These are phyloP conservation scores for Fregata magnificens DNA, from an alignment of 2,113 vertebrate genomes.

Conservation along the genomic window DNA sequence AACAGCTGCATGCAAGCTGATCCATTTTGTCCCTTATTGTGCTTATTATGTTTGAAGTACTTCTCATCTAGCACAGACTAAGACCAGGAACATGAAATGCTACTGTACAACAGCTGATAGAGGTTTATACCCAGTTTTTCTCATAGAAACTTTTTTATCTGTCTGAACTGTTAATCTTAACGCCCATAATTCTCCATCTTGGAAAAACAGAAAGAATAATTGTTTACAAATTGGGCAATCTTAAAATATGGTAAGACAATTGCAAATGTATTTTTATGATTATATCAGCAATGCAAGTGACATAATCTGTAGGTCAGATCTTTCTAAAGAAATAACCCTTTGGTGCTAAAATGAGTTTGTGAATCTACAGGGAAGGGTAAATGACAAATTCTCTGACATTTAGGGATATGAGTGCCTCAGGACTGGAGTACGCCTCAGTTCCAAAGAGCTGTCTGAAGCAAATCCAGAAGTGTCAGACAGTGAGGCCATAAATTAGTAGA, in stretches of 20 bases:
- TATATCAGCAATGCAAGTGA: neutral
- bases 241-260: neutral
- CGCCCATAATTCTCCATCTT: neutral
- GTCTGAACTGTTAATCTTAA: neutral
- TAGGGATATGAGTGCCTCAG: neutral
- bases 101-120: accelerated
- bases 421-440: neutral
- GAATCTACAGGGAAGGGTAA: neutral
- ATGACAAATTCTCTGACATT: neutral
- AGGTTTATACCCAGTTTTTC: neutral
- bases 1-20: neutral
- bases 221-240: neutral
- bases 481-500: neutral
- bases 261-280: neutral
- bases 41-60: neutral
- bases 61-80: neutral
- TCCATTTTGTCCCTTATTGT: neutral
- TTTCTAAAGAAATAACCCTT: neutral
- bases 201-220: neutral
- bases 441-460: neutral
- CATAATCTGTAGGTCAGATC: neutral
- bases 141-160: neutral
- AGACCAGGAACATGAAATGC: neutral
- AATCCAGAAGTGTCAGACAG: neutral
- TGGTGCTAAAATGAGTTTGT: neutral